Conservation (phyloP, 2,113 vertebrate genomes). For the Neotragus pygmaeus region DNA sequence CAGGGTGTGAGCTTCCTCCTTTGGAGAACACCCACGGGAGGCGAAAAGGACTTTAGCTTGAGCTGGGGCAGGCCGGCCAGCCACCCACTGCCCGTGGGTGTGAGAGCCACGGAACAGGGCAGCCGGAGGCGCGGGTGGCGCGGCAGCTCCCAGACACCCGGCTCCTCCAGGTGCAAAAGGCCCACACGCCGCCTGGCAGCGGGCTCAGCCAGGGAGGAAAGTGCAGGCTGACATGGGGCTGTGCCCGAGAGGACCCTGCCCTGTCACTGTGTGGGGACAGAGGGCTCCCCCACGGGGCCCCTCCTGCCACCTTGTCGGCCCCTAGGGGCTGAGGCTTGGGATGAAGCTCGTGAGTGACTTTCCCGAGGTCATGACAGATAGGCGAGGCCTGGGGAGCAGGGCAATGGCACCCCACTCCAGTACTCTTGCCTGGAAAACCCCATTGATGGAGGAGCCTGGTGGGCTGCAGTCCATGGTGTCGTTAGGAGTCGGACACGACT, state of each 20-base stretch:
- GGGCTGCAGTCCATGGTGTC: too few relatives aligned
- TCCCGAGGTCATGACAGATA: conserved; percentile 58
- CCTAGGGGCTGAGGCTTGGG: conserved; percentile 10
- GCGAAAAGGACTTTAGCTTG: neutral
- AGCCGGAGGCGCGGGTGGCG: neutral
- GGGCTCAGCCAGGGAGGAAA: neutral
- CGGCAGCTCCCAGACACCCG: neutral
- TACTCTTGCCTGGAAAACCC: too few relatives aligned
- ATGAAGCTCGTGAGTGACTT: neutral
- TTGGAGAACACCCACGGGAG: neutral
- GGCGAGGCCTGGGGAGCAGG: conserved; percentile 31
- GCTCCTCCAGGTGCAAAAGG: neutral
- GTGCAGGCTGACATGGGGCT: neutral
- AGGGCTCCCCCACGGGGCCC: neutral
- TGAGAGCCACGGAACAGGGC: neutral
- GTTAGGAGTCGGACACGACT: too few relatives aligned
- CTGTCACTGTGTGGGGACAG: neutral
- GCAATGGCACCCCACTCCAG: too few relatives aligned
- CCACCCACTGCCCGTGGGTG: neutral
- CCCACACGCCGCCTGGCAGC: neutral
- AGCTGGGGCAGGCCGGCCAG: accelerated
- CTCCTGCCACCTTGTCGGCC: accelerated
- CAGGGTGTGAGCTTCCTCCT: neutral
- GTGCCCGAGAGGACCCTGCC: neutral
- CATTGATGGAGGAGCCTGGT: too few relatives aligned